A percentile compares a stretch with the other conserved stretches of the same genome.
Evolutionary conservation across 2,797 vertebrate species (phyloP).

Genomic region (Steatocranus sp.): DNA sequence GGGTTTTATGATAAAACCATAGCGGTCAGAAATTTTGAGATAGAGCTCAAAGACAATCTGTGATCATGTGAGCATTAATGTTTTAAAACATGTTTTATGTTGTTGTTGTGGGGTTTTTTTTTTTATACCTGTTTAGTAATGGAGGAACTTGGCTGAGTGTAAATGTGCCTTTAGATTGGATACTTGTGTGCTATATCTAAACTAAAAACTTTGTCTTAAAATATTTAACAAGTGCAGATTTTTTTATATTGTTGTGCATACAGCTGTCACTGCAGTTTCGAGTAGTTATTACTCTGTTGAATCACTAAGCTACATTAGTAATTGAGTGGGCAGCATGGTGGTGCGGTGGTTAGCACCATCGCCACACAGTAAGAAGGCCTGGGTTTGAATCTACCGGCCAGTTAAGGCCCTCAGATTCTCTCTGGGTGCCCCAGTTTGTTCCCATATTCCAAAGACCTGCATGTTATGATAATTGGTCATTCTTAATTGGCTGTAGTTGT

Average conservation of each 20-base stretch:
- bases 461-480: neutral
- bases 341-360: neutral
- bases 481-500: neutral
- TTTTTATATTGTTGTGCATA: neutral
- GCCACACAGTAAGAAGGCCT: neutral
- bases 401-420: neutral
- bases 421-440: neutral
- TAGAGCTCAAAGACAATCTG: neutral
- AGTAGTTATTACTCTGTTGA: neutral
- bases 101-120: neutral
- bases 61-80: neutral
- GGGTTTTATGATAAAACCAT: neutral
- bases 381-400: neutral
- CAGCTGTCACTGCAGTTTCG: neutral
- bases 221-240: neutral
- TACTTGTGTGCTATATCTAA: neutral
- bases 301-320: neutral
- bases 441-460: neutral
- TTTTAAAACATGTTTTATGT: neutral
- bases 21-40: neutral
- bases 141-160: neutral
- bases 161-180: slow-evolving; percentile 1
- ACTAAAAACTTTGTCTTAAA: neutral
- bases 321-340: neutral
- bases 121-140: neutral